A percentile compares a stretch with the other conserved stretches of the same genome.
Conservation (phyloP, 2,797 vertebrate genomes). For the Hoplostethus atlanticus region DNA sequence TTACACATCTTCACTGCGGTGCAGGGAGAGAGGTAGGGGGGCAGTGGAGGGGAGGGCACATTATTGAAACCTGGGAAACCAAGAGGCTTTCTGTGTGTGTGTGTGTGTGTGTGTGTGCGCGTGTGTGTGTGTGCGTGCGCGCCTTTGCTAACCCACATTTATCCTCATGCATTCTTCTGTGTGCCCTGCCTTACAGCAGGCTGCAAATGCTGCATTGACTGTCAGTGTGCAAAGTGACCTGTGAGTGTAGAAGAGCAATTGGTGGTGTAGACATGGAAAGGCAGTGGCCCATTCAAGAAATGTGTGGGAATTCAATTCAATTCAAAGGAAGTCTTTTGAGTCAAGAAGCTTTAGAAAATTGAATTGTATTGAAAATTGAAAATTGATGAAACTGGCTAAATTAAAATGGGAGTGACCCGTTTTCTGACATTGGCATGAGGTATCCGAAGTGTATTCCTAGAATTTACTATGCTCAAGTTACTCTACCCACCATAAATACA, state of each 20-base stretch:
- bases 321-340: neutral
- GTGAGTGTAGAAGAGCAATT: no score
- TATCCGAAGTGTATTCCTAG: constrained; percentile 12
- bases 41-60: constrained; percentile 56
- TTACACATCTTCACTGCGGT: constrained; percentile 93
- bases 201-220: neutral
- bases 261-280: no score
- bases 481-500: constrained; percentile 12
- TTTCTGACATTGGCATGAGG: neutral
- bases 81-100: constrained; percentile 24
- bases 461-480: constrained; percentile 13
- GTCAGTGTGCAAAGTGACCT: no score
- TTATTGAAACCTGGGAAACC: constrained; percentile 79
- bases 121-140: constrained; percentile 52
- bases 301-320: constrained; percentile 9
- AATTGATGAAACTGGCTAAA: constrained; percentile 24
- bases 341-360: neutral
- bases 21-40: constrained; percentile 79
- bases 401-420: constrained; percentile 17
- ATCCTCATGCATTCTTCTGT: constrained; percentile 1
- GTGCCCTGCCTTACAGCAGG: neutral
- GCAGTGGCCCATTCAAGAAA: neutral
- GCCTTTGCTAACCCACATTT: constrained; percentile 27
- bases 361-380: constrained; percentile 5
- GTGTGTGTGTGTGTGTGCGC: constrained; percentile 70